Evolutionary conservation across 2,797 vertebrate genomes (phyloP), one percentile per base, ranked within the genome.

Genomic region (Lepilemur septentrionalis): DNA sequence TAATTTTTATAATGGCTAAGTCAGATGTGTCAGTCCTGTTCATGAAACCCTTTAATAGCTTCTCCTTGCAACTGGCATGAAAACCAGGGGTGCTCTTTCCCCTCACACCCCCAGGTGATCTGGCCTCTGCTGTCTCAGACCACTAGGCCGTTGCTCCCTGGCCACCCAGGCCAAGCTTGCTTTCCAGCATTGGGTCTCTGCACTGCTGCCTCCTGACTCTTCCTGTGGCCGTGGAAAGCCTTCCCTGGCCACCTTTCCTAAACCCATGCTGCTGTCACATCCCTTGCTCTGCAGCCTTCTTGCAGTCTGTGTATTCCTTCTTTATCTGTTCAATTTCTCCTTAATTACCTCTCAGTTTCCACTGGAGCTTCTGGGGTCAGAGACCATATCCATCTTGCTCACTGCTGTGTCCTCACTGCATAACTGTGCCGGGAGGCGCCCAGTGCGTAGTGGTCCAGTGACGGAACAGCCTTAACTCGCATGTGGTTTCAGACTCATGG

Each of bases 311-410:
- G 4, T 50, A 2, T 69, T 70, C 52, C 75, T 52, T 32, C 61
- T 75, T 43, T 23, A 35, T 72, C 23, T 87, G 7, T 82, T 89
- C 12, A 52, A 20, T 85, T 69, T 86, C 90, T 82, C 2, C 55
- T 91, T 65, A n/a, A 28, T 83, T 46, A 22, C 50, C 92, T 25
- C 17, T 7, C 10, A 4, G 50, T 50, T 43, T 57, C 18, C 43
- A 14, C 75, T 28, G 30, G 17, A 35, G 32, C 22, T 65, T 52
- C 50, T 7, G 32, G 32, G 22, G 7, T 69, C 82, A 46, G 61
- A 86, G 50, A 57, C 57, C 2, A 2, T 59, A 14, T 59, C 57
- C 83, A 4, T 30, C 57, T 41, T 69, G 67, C 43, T 57, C 55
- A 25, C 55, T 30, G 57, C 13, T 2, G 6, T 0, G 0, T n/a